Evolutionary conservation across 1,140 invertebrate genomes (phyloP), one percentile per base, ranked within the genome.

Genomic region (Drosophila leontia): DNA sequence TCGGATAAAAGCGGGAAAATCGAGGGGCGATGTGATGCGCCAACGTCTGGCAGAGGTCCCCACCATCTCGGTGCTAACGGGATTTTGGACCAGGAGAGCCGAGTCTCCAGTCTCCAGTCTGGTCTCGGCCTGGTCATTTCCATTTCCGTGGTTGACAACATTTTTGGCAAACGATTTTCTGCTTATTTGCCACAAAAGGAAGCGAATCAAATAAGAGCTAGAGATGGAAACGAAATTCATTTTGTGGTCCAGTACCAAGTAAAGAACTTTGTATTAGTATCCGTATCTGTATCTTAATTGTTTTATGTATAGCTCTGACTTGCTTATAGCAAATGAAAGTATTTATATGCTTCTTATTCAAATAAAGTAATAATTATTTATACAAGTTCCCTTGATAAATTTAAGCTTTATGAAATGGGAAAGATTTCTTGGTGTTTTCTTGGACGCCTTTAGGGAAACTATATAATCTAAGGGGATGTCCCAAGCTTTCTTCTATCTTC

Each of bases 111-210:
- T 67, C 65, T 51, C 19, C 19, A 55, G 74, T 61, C 75, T 78
- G 35, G 32, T 58, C 75, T 78, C 35, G 32, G 81, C 63, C 61
- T 79, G 85, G 81, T 88, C 85, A 88, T 90, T 90, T 88, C 78
- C 80, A 88, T 88, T 88, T 90, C 78, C 78, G 62, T 74, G 71
- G 60, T 70, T 88, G 85, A 79, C 78, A 85, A 88, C 45, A 90
- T 90, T 90, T 90, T 88, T 88, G 85, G 85, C 85, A 90, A 85
- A 59, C 77, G 85, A 88, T 88, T 88, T 88, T 88, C 81, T 90
- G 85, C 85, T 88, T 90, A 90, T 85, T 88, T 88, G 81, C 81
- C 67, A 67, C 81, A 90, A 81, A 84, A 72, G 58, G 65, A 83
- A 70, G 62, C 59, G 70, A 69, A 50, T 74, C 62, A 39, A 68